These are phyloP conservation scores for Drosophila buzzatii DNA, from an alignment of 2,888 invertebrate species.

Conservation along the genomic window DNA sequence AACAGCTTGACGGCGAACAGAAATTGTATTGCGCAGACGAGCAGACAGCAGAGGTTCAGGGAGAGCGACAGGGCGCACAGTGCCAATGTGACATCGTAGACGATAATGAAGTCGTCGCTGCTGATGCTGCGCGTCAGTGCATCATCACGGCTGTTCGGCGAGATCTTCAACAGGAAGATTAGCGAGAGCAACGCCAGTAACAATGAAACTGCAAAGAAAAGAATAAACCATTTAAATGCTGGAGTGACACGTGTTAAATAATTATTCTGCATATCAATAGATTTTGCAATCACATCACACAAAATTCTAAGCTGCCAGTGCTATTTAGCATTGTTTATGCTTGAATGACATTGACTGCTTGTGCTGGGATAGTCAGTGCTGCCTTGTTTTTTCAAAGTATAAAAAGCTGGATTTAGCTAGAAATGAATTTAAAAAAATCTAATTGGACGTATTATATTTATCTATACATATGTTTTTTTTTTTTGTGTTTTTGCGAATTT, in stretches of 20 bases:
- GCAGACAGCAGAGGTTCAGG: conserved; percentile 94
- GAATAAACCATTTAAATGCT: background rate
- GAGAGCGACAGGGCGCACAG: conserved; percentile 95
- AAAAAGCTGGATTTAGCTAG: too few species aligned
- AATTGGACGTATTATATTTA: too few species aligned
- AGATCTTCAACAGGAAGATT: conserved; percentile 94
- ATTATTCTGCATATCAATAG: too few species aligned
- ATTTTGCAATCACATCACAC: background rate
- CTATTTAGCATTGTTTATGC: background rate
- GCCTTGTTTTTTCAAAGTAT: too few species aligned
- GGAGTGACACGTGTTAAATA: background rate
- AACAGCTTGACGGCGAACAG: conserved; percentile 96
- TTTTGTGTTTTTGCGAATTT: too few species aligned
- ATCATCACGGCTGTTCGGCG: conserved; percentile 87
- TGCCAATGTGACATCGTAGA: conserved; percentile 96
- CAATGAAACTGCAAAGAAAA: conserved; percentile 88
- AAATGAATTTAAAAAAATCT: too few species aligned
- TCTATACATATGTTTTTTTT: too few species aligned
- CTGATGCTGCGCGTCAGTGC: conserved; percentile 86
- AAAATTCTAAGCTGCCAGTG: background rate
- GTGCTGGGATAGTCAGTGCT: too few species aligned
- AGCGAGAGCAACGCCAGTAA: conserved; percentile 93
- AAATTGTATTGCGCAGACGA: conserved; percentile 97
- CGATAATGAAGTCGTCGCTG: conserved; percentile 93
- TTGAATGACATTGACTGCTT: background rate